Evolutionary conservation across 2,888 invertebrate species (phyloP), one percentile per base, ranked within the genome.

Genomic region (Nomada lathburiana): DNA sequence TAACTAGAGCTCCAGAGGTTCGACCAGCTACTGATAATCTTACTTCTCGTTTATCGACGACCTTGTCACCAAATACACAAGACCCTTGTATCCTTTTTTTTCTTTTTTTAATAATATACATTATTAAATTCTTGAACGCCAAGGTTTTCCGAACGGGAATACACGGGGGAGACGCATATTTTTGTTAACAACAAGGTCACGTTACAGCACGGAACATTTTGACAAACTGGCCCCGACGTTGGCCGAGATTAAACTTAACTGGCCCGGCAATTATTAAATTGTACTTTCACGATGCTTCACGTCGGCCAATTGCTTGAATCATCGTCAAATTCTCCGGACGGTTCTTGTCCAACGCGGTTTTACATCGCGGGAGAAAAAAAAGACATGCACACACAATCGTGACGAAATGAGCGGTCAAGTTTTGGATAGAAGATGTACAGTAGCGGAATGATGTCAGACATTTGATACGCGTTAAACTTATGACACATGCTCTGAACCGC

Each of bases 201-300:
- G 26, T n/a, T 42, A 63, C 18, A 16, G 13, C 47, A 7, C n/a
- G 26, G 16, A 23, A 10, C 47, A 42, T 69, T 52, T 60, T 26
- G 36, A 50, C 74, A 18, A 68, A 50, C 18, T 16, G 36, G 42
- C 52, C 16, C 42, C 53, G 71, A 36, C 29, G 64, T 23, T 68
- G 52, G 23, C 36, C 63, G 44, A 18, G n/a, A 71, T 55, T 63
- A 52, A 44, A 29, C 63, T 63, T 71, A 76, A 63, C 63, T 71
- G 55, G 47, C 13, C 52, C 71, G 36, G 23, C 63, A 64, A 71
- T 76, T 76, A 76, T 76, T 29, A 76, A 76, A 76, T 76, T 55
- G 70, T 75, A 69, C 75, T 75, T 75, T 75, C 70, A 70, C 70
- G 29, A n/a, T 36, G 42, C 59, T 10, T 2, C 16, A 16, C 16